These are phyloP conservation scores for Hydroisotoma schaefferi DNA, from an alignment of 2,888 invertebrate genomes.

Conservation along the genomic window DNA sequence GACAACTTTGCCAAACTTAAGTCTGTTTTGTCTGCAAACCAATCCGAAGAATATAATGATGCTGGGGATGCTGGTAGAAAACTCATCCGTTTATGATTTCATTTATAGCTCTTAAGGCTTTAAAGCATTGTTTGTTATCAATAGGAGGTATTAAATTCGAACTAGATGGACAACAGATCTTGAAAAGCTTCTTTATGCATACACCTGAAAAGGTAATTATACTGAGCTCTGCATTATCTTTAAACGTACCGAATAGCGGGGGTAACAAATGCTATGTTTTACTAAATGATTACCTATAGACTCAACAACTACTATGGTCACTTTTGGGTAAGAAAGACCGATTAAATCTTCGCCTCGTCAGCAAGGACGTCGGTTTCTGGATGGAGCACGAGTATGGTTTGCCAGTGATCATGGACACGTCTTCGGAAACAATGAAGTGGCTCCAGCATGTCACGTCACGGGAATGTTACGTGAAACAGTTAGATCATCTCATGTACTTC, in stretches of 20 bases:
- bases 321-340: constrained; percentile 15
- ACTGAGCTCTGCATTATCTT: background rate
- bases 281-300: constrained; percentile 12
- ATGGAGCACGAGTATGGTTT: background rate
- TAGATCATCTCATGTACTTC: background rate
- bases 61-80: background rate
- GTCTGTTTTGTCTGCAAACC: constrained; percentile 10
- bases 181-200: background rate
- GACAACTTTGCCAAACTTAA: constrained; percentile 15
- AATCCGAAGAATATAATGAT: background rate
- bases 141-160: no score
- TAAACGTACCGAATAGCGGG: no score
- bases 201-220: background rate
- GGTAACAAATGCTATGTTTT: no score
- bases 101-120: background rate
- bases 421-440: background rate
- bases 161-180: no score
- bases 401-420: constrained; percentile 3
- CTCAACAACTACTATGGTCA: constrained; percentile 23
- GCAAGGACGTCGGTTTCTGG: background rate
- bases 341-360: constrained; percentile 21
- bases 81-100: background rate
- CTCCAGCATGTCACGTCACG: background rate
- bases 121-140: no score
- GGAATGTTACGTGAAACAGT: background rate